Base-by-base conservation (phyloP, 2,888 invertebrate species). In the Protodeltote pygarga region DNA sequence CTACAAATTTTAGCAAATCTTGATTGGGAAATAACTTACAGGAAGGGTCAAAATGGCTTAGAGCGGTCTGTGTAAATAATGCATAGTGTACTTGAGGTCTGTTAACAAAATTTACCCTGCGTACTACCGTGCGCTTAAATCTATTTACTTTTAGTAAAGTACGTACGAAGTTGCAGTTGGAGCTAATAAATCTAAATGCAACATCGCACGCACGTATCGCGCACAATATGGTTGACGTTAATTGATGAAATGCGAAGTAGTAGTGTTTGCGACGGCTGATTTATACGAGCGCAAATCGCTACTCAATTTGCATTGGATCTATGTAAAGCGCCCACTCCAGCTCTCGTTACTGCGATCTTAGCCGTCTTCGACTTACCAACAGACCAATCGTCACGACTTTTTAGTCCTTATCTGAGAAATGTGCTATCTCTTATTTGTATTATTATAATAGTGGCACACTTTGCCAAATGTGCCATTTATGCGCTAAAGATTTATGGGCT, bases 231-330 rank as follows among this genome's bases (percentile, higher is more conserved):
- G 71, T 63, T 75, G 79, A 84, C 79, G 77, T 82, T 87, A 87
- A 85, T 87, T 87, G 85, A 85, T 78, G 80, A 85, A 84, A 83
- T 75, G 71, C 75, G 64, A 75, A 75, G 71, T 76, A 70, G 68
- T 73, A 53, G 65, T 59, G 70, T 77, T 72, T 72, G 70, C 53
- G 71, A 70, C 50, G 63, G 54, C 69, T 77, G 79, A 87, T 83
- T 83, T 86, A 85, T 84, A 77, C 77, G 71, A 68, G 72, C 75
- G 73, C 79, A 79, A 83, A 84, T 83, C 82, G 78, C 77, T 77
- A 78, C 80, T 79, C 79, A 79, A 87, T 87, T 89, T 86, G 84
- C 86, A 87, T 88, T 79, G 77, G 77, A 86, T 85, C 82, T 85
- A 81, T 85, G 83, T 85, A 84, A 83, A 83, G 77, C 82, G 77